Evolutionary conservation across 2,797 vertebrate species (phyloP).

Genomic region (Tragelaphus oryx): DNA sequence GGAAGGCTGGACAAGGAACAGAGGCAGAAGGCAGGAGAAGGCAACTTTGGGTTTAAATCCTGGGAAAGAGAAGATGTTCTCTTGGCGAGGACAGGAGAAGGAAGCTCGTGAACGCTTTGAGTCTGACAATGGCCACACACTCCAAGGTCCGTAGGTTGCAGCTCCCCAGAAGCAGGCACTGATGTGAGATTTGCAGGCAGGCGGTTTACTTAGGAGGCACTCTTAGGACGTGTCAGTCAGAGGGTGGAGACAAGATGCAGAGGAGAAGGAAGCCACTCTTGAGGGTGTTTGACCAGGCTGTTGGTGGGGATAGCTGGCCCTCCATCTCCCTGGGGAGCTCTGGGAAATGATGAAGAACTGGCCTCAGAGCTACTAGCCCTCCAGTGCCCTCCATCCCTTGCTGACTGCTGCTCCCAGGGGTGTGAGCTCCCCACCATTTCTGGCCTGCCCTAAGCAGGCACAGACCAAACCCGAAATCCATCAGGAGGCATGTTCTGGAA

Average conservation of each 20-base stretch:
- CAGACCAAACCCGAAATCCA: rapidly evolving
- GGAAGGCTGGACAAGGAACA: background rate
- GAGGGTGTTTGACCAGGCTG: background rate
- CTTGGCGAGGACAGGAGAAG: background rate
- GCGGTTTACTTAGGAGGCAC: background rate
- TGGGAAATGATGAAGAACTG: background rate
- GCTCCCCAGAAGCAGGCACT: background rate
- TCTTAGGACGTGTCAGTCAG: background rate
- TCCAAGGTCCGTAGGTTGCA: background rate
- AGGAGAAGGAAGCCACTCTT: background rate
- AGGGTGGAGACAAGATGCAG: background rate
- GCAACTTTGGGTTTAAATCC: background rate
- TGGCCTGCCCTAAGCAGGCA: no score
- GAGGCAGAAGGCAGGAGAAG: background rate
- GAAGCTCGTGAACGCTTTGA: background rate
- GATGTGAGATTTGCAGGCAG: background rate
- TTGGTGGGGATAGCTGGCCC: background rate
- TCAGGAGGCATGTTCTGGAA: background rate
- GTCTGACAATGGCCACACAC: background rate
- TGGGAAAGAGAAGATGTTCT: background rate
- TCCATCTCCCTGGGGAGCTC: no score
- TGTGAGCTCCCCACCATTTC: background rate
- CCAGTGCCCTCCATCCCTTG: background rate
- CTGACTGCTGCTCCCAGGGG: background rate
- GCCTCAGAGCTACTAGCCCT: background rate